Percentiles rank a stretch among this genome's conserved stretches.
These are phyloP conservation scores for Sander vitreus DNA, from an alignment of 2,113 vertebrate genomes.

Conservation along the genomic window DNA sequence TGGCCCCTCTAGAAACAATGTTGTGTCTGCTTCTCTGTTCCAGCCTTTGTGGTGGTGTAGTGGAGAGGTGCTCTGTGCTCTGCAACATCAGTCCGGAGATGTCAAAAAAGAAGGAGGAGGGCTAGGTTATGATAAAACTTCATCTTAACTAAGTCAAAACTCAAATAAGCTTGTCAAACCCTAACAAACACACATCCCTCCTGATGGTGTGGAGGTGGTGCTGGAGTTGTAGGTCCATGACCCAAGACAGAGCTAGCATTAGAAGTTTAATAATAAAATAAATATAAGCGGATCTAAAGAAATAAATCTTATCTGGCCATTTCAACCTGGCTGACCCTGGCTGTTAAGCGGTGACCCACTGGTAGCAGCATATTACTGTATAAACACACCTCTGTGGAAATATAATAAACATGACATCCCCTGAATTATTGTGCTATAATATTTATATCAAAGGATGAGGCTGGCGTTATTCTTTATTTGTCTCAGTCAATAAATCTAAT, in stretches of 20 bases:
- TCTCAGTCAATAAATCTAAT: not conserved
- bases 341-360: not conserved
- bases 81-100: not conserved
- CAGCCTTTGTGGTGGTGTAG: not conserved
- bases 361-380: not conserved
- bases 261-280: not conserved
- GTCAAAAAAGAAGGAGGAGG: not conserved
- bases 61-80: not conserved
- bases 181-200: not conserved
- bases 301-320: not conserved
- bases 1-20: not conserved
- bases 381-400: not conserved
- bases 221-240: constrained; percentile 9
- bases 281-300: constrained; percentile 10
- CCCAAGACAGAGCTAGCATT: not conserved
- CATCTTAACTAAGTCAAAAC: not conserved
- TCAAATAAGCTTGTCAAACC: constrained; percentile 6
- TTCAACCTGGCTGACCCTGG: not conserved
- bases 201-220: not conserved
- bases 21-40: not conserved
- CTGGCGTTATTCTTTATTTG: not conserved
- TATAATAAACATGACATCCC: not conserved
- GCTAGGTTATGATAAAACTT: not conserved
- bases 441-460: not conserved
- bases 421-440: not conserved